Evolutionary conservation across 2,113 vertebrate genomes (phyloP).

Genomic region (Taxidea taxus): DNA sequence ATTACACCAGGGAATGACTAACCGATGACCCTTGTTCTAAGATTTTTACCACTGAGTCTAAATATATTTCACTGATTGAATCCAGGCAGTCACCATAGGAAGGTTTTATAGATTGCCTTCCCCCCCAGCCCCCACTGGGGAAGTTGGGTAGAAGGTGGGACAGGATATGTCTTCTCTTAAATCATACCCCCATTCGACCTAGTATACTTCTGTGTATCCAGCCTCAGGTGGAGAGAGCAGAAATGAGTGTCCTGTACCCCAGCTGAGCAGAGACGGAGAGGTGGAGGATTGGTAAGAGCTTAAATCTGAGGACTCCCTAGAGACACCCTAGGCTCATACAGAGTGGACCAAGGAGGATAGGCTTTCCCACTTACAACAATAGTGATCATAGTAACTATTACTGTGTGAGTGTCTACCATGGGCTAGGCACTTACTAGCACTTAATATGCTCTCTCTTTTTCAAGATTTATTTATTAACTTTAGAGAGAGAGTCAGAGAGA

Average conservation of each 20-base stretch:
- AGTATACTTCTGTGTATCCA: not conserved
- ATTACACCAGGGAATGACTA: not conserved
- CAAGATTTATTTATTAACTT: not conserved
- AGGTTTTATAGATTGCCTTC: not conserved
- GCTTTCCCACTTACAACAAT: not conserved
- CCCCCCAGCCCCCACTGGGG: too few relatives aligned
- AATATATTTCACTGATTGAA: not conserved
- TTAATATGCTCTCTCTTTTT: not conserved
- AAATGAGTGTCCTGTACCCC: not conserved
- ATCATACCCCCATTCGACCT: too few relatives aligned
- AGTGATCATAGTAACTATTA: not conserved
- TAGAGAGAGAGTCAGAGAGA: too few relatives aligned
- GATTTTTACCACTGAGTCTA: not conserved
- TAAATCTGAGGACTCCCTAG: not conserved
- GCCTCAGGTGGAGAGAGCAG: not conserved
- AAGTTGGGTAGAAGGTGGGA: not conserved
- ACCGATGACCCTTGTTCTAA: not conserved
- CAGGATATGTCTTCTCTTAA: not conserved
- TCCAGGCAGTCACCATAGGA: not conserved
- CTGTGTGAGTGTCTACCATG: not conserved
- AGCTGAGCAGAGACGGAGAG: too few relatives aligned
- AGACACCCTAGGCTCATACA: not conserved
- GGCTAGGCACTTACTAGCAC: not conserved
- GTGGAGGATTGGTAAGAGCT: not conserved
- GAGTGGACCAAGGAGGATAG: not conserved